phyloP scores from a whole-genome alignment of 2,113 vertebrate genomes.

The Datnioides undecimradiatus region DNA sequence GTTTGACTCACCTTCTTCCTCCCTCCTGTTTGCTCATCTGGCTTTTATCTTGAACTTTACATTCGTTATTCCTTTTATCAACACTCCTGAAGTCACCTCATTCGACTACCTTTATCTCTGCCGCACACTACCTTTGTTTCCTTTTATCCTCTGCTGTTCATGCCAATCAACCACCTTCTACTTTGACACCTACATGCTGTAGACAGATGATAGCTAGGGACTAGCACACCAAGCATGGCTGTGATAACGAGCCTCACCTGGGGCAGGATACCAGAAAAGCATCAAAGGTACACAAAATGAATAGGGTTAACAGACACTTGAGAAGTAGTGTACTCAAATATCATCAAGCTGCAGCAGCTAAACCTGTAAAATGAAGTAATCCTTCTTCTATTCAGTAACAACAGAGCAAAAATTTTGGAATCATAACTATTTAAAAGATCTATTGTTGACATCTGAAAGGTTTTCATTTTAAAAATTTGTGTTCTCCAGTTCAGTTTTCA shows the following conservation, averaged over 20 bases:
- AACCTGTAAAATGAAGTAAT: background rate
- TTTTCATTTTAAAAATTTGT: background rate
- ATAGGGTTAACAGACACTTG: constrained; percentile 5
- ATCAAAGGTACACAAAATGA: constrained; percentile 40
- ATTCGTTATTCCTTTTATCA: background rate
- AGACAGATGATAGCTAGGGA: constrained; percentile 21
- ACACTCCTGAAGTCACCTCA: background rate
- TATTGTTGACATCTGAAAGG: no score
- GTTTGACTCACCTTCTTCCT: background rate
- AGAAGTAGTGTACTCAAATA: constrained; percentile 20
- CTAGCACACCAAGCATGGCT: constrained; percentile 2
- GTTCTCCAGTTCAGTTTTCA: background rate
- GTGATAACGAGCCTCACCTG: constrained; percentile 18
- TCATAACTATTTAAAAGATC: no score
- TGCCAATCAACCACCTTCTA: background rate
- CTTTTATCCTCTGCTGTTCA: background rate
- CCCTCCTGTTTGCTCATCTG: background rate
- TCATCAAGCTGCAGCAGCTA: background rate
- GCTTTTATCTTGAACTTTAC: constrained; percentile 3
- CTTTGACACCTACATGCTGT: constrained; percentile 9
- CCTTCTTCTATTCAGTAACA: background rate
- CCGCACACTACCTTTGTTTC: background rate
- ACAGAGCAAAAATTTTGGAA: no score
- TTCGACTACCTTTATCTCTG: constrained; percentile 1
- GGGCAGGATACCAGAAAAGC: constrained; percentile 19